These are phyloP conservation scores for Bombus huntii DNA, from an alignment of 1,140 invertebrate species.

Conservation along the genomic window DNA sequence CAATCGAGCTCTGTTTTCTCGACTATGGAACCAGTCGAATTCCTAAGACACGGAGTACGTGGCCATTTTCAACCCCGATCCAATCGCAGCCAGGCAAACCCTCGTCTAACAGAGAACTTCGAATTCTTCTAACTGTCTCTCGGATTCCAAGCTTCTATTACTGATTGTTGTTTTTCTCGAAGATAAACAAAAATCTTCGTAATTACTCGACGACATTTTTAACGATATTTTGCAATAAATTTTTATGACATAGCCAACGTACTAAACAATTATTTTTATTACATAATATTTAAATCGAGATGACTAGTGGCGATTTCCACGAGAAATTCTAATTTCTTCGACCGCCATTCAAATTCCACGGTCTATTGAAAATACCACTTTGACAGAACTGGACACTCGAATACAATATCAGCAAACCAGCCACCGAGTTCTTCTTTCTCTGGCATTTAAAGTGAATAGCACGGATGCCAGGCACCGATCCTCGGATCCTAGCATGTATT, in stretches of 20 bases:
- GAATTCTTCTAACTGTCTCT: conserved; percentile 53
- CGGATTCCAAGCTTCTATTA: conserved; percentile 13
- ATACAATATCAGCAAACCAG: conserved; percentile 40
- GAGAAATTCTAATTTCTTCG: conserved; percentile 79
- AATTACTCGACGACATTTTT: not conserved
- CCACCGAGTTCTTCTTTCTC: conserved; percentile 26
- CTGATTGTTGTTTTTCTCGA: not conserved
- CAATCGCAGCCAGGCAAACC: conserved; percentile 43
- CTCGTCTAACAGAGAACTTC: conserved; percentile 50
- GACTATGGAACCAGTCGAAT: conserved; percentile 74
- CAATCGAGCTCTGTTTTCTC: conserved; percentile 81
- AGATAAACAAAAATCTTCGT: not conserved
- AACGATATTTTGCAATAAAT: too few species aligned
- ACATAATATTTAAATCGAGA: not conserved
- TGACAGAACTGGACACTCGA: conserved; percentile 67
- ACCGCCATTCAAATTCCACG: conserved; percentile 67
- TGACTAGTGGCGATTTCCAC: conserved; percentile 41
- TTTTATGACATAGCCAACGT: too few species aligned
- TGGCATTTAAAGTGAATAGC: conserved; percentile 58
- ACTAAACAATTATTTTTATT: too few species aligned
- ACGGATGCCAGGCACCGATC: conserved; percentile 43
- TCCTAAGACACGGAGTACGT: conserved; percentile 75
- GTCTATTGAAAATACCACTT: conserved; percentile 81
- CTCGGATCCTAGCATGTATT: not conserved
- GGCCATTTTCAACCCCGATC: conserved; percentile 22